Percentiles rank a stretch among this genome's conserved stretches.
phyloP scores from a whole-genome alignment of 2,113 vertebrate genomes.

The Archocentrus centrarchus region DNA sequence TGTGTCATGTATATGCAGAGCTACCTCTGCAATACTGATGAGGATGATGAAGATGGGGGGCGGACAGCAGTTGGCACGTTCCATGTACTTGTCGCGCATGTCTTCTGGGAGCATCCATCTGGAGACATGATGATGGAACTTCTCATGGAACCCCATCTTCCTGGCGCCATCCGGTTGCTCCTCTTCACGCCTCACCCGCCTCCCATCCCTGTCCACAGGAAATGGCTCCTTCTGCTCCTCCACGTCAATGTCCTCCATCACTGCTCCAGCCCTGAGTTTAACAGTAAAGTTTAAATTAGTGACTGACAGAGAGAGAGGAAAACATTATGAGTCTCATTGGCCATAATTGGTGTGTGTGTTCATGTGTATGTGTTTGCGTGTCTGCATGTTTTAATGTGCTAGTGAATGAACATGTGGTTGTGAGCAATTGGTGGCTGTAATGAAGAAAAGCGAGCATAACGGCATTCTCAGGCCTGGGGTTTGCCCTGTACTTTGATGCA shows the following conservation, averaged over 20 bases:
- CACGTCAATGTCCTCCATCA: conserved; percentile 65
- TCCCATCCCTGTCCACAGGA: conserved; percentile 48
- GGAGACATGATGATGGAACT: conserved; percentile 82
- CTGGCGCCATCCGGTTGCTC: conserved; percentile 22
- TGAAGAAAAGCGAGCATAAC: too few relatives aligned
- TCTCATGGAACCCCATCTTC: conserved; percentile 68
- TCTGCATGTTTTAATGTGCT: too few relatives aligned
- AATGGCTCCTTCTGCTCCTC: conserved; percentile 75
- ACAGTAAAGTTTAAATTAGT: not conserved
- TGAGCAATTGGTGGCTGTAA: too few relatives aligned
- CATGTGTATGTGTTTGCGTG: too few relatives aligned
- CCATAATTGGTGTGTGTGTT: too few relatives aligned
- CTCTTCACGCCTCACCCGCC: not conserved
- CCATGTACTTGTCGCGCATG: conserved; percentile 77
- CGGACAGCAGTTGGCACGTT: conserved; percentile 88
- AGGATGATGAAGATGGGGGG: conserved; percentile 90
- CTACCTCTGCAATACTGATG: conserved; percentile 88
- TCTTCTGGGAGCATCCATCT: conserved; percentile 88
- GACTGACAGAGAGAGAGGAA: not conserved
- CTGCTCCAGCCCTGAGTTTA: conserved; percentile 7
- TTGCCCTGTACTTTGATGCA: too few relatives aligned
- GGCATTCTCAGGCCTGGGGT: too few relatives aligned
- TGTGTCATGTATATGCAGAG: not conserved
- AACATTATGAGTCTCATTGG: too few relatives aligned
- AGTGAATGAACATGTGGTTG: too few relatives aligned